A percentile compares a stretch with the other conserved stretches of the same genome.
Conservation (phyloP, 2,797 vertebrate species). For the Acanthornis magna region DNA sequence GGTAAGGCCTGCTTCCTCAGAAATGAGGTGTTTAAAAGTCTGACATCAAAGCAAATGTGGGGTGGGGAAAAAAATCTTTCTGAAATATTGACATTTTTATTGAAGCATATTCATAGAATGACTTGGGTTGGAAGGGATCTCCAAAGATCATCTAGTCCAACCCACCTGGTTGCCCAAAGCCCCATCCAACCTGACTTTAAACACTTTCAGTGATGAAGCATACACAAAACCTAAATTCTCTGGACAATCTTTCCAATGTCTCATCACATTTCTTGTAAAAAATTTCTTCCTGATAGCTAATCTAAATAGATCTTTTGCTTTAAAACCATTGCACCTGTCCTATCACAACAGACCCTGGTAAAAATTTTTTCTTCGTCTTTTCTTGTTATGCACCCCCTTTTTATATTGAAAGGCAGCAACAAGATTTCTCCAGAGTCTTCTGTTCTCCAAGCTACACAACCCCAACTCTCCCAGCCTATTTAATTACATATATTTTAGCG, state of each 20-base stretch:
- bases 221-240: neutral
- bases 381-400: neutral
- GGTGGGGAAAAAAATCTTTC: rapidly evolving
- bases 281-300: neutral
- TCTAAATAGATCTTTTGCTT: neutral
- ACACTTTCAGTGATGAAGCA: neutral
- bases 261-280: neutral
- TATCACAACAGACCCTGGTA: neutral
- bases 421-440: neutral
- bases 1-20: neutral
- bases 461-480: neutral
- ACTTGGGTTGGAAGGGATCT: neutral
- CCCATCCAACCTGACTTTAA: neutral
- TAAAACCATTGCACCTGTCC: neutral
- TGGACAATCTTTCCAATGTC: neutral
- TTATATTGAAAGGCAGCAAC: neutral
- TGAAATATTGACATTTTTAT: neutral
- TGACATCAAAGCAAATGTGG: neutral
- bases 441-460: neutral
- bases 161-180: neutral
- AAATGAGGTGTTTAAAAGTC: neutral
- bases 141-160: neutral
- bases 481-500: neutral
- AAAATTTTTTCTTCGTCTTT: neutral
- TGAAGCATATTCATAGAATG: neutral